A percentile compares a stretch with the other conserved stretches of the same genome.
phyloP scores from a whole-genome alignment of 92 coral and sea anemone species.

The Phenganax marumi region DNA sequence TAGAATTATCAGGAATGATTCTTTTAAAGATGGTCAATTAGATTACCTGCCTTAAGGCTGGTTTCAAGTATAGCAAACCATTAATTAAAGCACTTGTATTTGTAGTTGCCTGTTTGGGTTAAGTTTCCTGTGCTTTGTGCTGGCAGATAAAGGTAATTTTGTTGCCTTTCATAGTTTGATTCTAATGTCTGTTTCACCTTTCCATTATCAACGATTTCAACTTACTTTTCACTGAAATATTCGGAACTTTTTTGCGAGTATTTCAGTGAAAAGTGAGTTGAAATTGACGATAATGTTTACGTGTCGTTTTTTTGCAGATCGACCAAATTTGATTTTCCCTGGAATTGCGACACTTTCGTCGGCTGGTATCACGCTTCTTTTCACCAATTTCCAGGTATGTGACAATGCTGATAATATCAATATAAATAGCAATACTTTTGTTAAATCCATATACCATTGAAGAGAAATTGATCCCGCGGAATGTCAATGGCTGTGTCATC shows the following conservation, averaged over 20 bases:
- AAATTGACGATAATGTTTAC: neutral
- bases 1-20: too few species aligned
- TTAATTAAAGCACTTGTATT: neutral
- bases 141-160: conserved; percentile 23
- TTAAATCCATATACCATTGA: too few species aligned
- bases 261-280: neutral
- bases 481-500: too few species aligned
- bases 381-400: conserved; percentile 31
- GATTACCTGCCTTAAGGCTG: too few species aligned
- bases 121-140: conserved; percentile 26
- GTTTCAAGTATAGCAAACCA: too few species aligned
- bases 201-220: neutral
- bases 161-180: neutral
- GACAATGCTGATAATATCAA: neutral
- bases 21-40: too few species aligned
- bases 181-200: neutral
- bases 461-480: too few species aligned
- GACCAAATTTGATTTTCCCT: conserved; percentile 41
- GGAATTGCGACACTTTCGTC: conserved; percentile 11
- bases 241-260: neutral
- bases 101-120: conserved; percentile 27
- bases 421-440: too few species aligned
- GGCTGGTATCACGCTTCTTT: conserved; percentile 18
- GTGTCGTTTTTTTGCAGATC: conserved; percentile 11
- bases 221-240: neutral